Evolutionary conservation across 2,797 vertebrate genomes (phyloP), one percentile per base, ranked within the genome.

Genomic region (Gadopsis bispinosus): DNA sequence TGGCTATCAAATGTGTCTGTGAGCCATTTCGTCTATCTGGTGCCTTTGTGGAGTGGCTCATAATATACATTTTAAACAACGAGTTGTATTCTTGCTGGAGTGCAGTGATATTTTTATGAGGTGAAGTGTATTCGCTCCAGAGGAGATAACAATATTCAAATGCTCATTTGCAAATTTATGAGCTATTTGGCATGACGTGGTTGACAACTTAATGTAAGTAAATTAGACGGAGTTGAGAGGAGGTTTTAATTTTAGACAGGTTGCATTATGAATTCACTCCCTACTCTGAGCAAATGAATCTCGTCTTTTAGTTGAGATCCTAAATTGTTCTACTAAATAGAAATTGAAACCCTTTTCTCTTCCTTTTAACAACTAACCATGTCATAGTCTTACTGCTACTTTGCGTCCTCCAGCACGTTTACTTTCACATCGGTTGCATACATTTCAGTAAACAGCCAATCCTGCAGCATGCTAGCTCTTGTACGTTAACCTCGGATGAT

Each of bases 181-280:
- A 83, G 84, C 85, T 65, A 80, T 86, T 83, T 86, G 86, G 67
- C 41, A 3, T 50, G 75, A 85, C 62, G 67, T 41, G 61, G 73
- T 60, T 86, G 89, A 91, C 86, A 90, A 78, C 75, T 90, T 90
- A 90, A 91, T 92, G 76, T 66, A 80, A 75, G 80, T 82, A 70
- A 91, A 89, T 89, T 89, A 88, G 83, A 73, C 60, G 33, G 55
- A 83, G 77, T 51, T 73, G 54, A 75, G 54, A 61, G 62, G 67
- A 51, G 70, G 68, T 65, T 73, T 79, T 58, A 43, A 79, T 79
- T 77, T 76, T 59, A 43, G 83, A 87, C 81, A 65, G 77, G 70
- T 87, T 67, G 55, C 45, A 43, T 81, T 76, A 88, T 83, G 71
- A 87, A 75, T 80, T 86, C 58, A 55, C 35, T 82, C 59, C 39